Evolutionary conservation across 1,140 invertebrate genomes (phyloP).

Genomic region (Galendromus occidentalis): DNA sequence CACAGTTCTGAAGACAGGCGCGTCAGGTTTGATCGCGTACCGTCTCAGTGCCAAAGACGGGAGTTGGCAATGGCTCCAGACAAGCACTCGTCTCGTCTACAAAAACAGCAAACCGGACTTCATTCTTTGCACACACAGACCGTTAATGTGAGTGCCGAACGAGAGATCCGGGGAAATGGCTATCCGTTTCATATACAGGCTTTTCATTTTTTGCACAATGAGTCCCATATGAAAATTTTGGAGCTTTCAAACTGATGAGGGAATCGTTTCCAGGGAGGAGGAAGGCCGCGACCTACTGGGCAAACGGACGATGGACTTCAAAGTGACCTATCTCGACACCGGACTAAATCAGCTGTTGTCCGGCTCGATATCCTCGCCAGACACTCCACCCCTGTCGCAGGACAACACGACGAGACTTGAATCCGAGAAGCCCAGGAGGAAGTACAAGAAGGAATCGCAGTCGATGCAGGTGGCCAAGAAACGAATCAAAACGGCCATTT

Average conservation of each 20-base stretch:
- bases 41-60: constrained; percentile 72
- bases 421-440: constrained; percentile 8
- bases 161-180: background rate
- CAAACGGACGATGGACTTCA: constrained; percentile 95
- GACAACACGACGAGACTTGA: background rate
- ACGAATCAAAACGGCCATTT: background rate
- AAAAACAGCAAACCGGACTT: constrained; percentile 99
- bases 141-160: constrained; percentile 59
- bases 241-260: background rate
- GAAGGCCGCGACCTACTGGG: constrained; percentile 85
- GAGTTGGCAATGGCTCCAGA: constrained; percentile 90
- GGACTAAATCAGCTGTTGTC: constrained; percentile 34
- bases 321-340: constrained; percentile 86
- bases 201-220: background rate
- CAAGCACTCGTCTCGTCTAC: constrained; percentile 83
- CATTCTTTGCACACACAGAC: constrained; percentile 89
- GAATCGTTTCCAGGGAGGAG: constrained; percentile 56
- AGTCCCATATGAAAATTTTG: background rate
- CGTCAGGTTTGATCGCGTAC: constrained; percentile 94
- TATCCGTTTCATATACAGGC: background rate
- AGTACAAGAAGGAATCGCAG: constrained; percentile 5
- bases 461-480: background rate
- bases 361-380: constrained; percentile 2
- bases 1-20: constrained; percentile 90
- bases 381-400: background rate